Evolutionary conservation across 2,888 invertebrate genomes (phyloP).

Genomic region (Griposia aprilina): DNA sequence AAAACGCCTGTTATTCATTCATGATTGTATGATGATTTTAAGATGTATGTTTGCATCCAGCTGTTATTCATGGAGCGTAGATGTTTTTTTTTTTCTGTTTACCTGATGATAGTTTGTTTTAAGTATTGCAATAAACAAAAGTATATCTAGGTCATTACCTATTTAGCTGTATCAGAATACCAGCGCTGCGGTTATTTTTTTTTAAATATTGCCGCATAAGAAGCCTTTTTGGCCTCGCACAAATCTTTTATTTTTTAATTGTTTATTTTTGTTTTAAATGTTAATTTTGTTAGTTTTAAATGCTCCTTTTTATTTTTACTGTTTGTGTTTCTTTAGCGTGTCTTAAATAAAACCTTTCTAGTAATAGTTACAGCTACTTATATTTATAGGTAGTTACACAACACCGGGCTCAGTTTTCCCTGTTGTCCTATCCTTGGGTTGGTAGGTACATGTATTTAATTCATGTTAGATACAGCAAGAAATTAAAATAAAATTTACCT

Average conservation of each 20-base stretch:
- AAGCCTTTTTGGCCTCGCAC: too few species aligned
- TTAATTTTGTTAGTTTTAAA: too few species aligned
- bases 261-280: too few species aligned
- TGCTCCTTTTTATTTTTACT: too few species aligned
- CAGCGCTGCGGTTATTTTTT: too few species aligned
- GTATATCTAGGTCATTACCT: not conserved
- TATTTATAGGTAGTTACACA: not conserved
- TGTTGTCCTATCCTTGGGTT: not conserved
- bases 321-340: too few species aligned
- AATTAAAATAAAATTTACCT: not conserved
- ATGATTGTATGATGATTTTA: not conserved
- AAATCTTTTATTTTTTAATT: too few species aligned
- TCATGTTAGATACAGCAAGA: not conserved
- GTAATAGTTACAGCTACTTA: not conserved
- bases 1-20: constrained; percentile 12
- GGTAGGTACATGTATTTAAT: not conserved
- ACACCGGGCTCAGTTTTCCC: not conserved
- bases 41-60: constrained; percentile 1
- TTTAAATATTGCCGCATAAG: too few species aligned
- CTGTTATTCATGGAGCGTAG: constrained; percentile 27
- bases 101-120: too few species aligned
- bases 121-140: not conserved
- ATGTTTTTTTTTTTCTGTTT: not conserved
- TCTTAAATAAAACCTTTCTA: too few species aligned
- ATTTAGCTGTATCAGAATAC: too few species aligned